Evolutionary conservation across 2,888 invertebrate genomes (phyloP).

Genomic region (Agrilus mali): DNA sequence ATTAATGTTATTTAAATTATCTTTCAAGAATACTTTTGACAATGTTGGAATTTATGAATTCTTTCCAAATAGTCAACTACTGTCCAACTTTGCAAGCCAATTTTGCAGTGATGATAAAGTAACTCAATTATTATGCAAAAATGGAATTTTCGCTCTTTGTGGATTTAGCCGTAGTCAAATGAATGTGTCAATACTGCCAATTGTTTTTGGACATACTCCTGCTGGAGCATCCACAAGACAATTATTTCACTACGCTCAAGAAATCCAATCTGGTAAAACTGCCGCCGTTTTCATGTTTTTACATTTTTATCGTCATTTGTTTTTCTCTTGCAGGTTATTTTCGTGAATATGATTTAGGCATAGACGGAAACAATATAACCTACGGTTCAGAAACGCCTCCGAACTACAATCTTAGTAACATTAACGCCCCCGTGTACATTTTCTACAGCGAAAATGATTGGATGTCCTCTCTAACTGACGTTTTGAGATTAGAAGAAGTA

Average conservation of each 20-base stretch:
- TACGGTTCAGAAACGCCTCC: conserved; percentile 27
- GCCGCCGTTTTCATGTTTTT: background rate
- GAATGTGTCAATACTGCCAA: conserved; percentile 23
- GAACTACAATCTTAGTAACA: conserved; percentile 26
- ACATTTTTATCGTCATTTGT: too few relatives aligned
- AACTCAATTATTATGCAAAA: conserved; percentile 22
- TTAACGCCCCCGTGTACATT: conserved; percentile 31
- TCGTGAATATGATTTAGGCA: conserved; percentile 15
- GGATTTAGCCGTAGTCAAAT: conserved; percentile 26
- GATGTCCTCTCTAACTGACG: conserved; percentile 34
- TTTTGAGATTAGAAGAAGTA: conserved; percentile 31
- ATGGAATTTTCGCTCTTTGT: conserved; percentile 24
- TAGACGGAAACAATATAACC: conserved; percentile 10
- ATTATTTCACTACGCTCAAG: conserved; percentile 58
- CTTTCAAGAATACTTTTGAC: background rate
- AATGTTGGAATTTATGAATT: conserved; percentile 42
- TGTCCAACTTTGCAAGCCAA: conserved; percentile 37
- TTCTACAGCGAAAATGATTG: conserved; percentile 36
- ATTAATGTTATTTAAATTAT: too few relatives aligned
- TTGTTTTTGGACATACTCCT: conserved; percentile 22
- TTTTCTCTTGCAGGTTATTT: conserved; percentile 11
- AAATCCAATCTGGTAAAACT: conserved; percentile 31
- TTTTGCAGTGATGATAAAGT: conserved; percentile 31
- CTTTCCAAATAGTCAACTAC: conserved; percentile 41
- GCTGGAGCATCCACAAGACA: conserved; percentile 44